These are phyloP conservation scores for Enteromius unitaeniatus DNA, from an alignment of 2,797 vertebrate genomes.

Conservation along the genomic window DNA sequence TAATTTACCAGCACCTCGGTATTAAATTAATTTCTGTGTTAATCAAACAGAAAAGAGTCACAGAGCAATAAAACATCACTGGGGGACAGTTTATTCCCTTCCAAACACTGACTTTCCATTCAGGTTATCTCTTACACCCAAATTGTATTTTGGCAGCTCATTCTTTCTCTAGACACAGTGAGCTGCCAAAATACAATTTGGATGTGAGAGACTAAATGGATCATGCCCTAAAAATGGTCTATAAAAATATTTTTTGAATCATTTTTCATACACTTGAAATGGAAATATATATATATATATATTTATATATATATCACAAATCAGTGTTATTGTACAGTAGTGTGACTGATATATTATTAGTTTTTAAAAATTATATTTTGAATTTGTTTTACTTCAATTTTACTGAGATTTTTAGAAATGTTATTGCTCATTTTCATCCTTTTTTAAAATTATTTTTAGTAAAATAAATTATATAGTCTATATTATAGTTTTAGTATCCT, in stretches of 20 bases:
- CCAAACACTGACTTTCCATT: neutral
- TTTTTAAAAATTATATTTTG: neutral
- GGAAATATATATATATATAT: neutral
- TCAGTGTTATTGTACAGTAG: neutral
- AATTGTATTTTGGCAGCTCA: conserved; percentile 5
- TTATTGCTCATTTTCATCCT: neutral
- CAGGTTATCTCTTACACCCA: neutral
- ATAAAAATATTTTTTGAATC: neutral
- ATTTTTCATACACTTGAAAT: neutral
- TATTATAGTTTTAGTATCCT: neutral
- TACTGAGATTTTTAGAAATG: neutral
- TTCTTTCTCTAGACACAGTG: conserved; percentile 2
- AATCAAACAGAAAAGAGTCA: conserved; percentile 5
- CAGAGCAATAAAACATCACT: neutral
- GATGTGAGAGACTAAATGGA: neutral
- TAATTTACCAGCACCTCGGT: neutral
- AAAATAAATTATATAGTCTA: neutral
- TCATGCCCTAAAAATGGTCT: neutral
- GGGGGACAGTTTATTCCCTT: neutral
- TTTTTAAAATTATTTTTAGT: neutral
- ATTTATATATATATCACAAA: too few relatives aligned
- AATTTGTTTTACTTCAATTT: neutral
- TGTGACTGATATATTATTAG: neutral
- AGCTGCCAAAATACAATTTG: conserved; percentile 21
- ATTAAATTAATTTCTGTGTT: conserved; percentile 1